A percentile compares a stretch with the other conserved stretches of the same genome.
These are phyloP conservation scores for Melanotaenia pygmaea DNA, from an alignment of 2,797 vertebrate species.

Conservation along the genomic window DNA sequence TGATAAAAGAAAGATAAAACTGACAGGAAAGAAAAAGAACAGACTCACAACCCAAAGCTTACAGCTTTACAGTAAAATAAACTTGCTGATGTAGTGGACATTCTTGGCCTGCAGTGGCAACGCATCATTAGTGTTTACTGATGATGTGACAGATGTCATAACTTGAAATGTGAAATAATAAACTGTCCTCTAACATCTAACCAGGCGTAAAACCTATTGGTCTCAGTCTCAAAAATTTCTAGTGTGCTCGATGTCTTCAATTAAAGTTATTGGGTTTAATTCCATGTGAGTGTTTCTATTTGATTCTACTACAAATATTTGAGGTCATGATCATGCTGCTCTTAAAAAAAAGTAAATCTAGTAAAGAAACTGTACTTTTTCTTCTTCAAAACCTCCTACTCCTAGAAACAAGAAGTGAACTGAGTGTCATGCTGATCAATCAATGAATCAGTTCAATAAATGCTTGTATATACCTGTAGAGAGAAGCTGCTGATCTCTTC, in stretches of 20 bases:
- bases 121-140: neutral
- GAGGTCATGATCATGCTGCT: too few relatives aligned
- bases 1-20: neutral
- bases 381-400: neutral
- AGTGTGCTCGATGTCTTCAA: neutral
- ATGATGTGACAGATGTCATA: neutral
- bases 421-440: neutral
- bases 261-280: neutral
- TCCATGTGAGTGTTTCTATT: too few relatives aligned
- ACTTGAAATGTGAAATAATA: too few relatives aligned
- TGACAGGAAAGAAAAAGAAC: neutral
- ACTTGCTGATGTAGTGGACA: neutral
- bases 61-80: too few relatives aligned
- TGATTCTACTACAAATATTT: too few relatives aligned
- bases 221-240: neutral
- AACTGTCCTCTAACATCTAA: neutral
- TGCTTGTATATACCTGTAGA: conserved; percentile 86
- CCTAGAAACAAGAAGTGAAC: neutral
- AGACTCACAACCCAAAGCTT: too few relatives aligned
- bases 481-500: conserved; percentile 89
- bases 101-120: neutral
- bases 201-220: too few relatives aligned
- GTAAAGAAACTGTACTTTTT: too few relatives aligned
- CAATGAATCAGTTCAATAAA: conserved; percentile 8
- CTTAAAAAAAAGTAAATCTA: too few relatives aligned